Conservation (phyloP, 2,113 vertebrate species). For the Gymnobelideus leadbeateri region DNA sequence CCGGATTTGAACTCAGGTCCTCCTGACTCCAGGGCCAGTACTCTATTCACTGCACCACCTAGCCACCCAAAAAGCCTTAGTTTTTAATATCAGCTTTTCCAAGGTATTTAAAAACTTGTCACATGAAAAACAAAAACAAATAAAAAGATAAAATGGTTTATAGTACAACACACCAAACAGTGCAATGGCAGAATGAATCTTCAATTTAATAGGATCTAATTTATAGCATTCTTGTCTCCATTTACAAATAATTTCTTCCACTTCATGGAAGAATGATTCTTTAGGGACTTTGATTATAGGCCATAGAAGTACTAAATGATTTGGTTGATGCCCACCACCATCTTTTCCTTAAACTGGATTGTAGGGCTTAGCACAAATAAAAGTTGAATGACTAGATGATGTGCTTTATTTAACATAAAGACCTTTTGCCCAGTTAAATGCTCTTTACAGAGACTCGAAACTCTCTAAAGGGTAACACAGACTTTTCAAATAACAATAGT, state of each 20-base stretch:
- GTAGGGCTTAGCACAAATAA: neutral
- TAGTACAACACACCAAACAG: neutral
- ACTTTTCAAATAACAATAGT: neutral
- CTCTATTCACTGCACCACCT: too few relatives aligned
- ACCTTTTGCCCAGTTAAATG: neutral
- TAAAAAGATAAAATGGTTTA: neutral
- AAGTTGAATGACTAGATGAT: neutral
- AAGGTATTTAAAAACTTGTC: neutral
- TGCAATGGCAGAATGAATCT: neutral
- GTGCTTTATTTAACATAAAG: neutral
- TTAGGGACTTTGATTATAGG: neutral
- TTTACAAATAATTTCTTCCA: neutral
- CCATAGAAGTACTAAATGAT: neutral
- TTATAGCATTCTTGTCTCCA: neutral
- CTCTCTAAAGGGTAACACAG: neutral
- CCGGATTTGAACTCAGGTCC: too few relatives aligned
- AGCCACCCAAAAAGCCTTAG: neutral
- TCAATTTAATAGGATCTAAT: slow-evolving; percentile 11
- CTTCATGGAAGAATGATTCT: slow-evolving; percentile 19
- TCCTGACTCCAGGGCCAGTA: too few relatives aligned
- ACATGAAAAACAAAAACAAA: neutral
- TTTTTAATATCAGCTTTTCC: neutral
- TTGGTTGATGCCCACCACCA: neutral
- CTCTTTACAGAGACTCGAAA: neutral
- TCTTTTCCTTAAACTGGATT: too few relatives aligned